phyloP scores from a whole-genome alignment of 1,140 invertebrate genomes.

The Anthonomus grandis region DNA sequence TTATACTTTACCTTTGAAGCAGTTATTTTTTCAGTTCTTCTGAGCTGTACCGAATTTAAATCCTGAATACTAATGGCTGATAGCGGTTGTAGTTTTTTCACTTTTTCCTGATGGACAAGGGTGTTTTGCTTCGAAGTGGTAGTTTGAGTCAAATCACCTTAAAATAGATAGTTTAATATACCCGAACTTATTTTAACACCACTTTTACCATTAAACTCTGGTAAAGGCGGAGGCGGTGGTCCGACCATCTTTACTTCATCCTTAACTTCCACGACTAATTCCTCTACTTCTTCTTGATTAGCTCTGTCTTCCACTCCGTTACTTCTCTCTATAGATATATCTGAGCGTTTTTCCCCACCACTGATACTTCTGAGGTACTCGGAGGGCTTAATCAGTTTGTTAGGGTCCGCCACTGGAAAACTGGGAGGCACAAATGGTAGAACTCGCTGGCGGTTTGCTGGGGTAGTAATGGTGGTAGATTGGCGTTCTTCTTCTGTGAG shows the following conservation, averaged over 20 bases:
- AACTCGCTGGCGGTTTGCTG: conserved; percentile 76
- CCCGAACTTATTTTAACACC: neutral
- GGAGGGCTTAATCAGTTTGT: conserved; percentile 84
- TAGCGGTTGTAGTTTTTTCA: conserved; percentile 62
- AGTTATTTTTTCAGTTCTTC: conserved; percentile 70
- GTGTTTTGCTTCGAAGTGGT: conserved; percentile 16
- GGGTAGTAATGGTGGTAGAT: conserved; percentile 47
- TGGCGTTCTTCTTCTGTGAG: conserved; percentile 39
- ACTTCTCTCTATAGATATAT: neutral
- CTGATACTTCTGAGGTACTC: conserved; percentile 84
- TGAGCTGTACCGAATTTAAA: conserved; percentile 73
- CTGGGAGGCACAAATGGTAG: conserved; percentile 85
- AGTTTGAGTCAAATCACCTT: conserved; percentile 29
- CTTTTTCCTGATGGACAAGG: conserved; percentile 39
- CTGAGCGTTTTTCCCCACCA: conserved; percentile 31
- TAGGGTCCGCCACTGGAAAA: conserved; percentile 69
- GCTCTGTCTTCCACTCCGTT: neutral
- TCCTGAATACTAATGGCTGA: conserved; percentile 83
- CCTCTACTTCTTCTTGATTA: neutral
- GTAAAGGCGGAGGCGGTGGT: conserved; percentile 58
- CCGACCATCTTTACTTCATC: conserved; percentile 28
- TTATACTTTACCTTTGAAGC: conserved; percentile 49
- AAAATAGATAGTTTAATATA: neutral
- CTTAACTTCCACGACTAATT: conserved; percentile 10
- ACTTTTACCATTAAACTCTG: conserved; percentile 42